phyloP scores from a whole-genome alignment of 2,797 vertebrate species.

The Hydrolagus colliei region DNA sequence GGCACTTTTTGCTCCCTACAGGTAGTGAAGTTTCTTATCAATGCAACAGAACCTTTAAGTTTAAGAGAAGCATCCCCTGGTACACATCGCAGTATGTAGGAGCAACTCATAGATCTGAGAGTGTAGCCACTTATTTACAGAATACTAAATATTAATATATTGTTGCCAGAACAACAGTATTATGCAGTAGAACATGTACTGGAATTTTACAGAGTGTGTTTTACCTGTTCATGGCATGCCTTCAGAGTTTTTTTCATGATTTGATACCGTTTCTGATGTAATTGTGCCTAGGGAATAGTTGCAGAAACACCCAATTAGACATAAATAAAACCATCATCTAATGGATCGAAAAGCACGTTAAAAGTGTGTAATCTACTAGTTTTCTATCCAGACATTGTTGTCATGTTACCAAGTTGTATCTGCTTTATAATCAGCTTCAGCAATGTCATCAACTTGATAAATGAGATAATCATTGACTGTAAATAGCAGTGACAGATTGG shows the following conservation, averaged over 20 bases:
- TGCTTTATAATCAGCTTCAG: slow-evolving; percentile 9
- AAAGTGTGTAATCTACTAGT: neutral
- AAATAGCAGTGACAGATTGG: slow-evolving; percentile 53
- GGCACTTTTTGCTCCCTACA: neutral
- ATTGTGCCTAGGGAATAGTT: neutral
- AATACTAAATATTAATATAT: neutral
- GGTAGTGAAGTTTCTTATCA: neutral
- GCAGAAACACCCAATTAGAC: slow-evolving; percentile 21
- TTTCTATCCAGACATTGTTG: neutral
- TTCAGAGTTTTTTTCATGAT: slow-evolving; percentile 13
- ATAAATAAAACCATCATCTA: slow-evolving; percentile 10
- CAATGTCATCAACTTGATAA: slow-evolving; percentile 63
- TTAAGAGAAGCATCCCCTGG: neutral
- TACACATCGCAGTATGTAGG: neutral
- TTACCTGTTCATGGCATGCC: neutral
- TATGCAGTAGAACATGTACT: neutral
- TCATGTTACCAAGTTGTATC: neutral
- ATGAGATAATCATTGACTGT: slow-evolving; percentile 61
- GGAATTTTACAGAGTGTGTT: neutral
- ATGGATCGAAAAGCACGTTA: neutral
- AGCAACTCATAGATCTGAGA: too few species aligned
- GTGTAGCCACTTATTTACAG: too few species aligned
- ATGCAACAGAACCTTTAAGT: neutral
- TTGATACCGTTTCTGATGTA: neutral
- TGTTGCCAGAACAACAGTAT: neutral